Base-by-base conservation (phyloP, 2,113 vertebrate species). In the Zootoca vivipara region DNA sequence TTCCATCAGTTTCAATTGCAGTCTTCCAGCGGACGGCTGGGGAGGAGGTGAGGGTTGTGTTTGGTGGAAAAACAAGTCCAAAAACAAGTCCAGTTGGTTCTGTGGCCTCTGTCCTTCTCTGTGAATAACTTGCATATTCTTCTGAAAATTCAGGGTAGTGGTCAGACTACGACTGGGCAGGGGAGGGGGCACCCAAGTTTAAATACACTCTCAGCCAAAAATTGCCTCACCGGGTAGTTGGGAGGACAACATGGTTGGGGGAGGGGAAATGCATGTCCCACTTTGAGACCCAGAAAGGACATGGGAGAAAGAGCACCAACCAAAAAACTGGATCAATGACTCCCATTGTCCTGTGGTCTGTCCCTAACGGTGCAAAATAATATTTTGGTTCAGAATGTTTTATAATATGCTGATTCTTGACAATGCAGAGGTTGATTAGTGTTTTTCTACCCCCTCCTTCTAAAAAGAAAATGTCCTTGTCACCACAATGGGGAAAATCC, bases 331-430 rank as follows among this genome's bases (percentile, higher is more conserved):
- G 33, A 35, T n/a, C 30, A 65, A 28, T 30, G 91, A 62, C 46
- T 52, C 2, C 46, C 46, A 46, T 78, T 30, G 52, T 30, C 78
- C 83, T 78, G 58, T 52, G 75, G 46, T 46, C 86, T 92, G 78
- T 24, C 69, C 46, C 26, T 20, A 82, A 0, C 72, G 38, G 6
- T 6, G 10, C 35, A 70, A 62, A 62, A 62, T 62, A 72, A 15
- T 85, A 40, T 89, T 91, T 81, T 85, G 15, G 20, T 89, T 46
- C 58, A 4, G 81, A 82, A 82, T 42, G 81, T 89, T 62, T 56
- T 15, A 20, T 77, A 92, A 92, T 74, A 74, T 85, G 82, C 65
- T 69, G 40, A 52, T 72, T 35, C 67, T 84, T 84, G 46, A 52
- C 13, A 24, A 73, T 73, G 13, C 18, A 73, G 35, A 15, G 46